Evolutionary conservation across 1,140 invertebrate species (phyloP).

Genomic region (Drosophila kurseongensis): DNA sequence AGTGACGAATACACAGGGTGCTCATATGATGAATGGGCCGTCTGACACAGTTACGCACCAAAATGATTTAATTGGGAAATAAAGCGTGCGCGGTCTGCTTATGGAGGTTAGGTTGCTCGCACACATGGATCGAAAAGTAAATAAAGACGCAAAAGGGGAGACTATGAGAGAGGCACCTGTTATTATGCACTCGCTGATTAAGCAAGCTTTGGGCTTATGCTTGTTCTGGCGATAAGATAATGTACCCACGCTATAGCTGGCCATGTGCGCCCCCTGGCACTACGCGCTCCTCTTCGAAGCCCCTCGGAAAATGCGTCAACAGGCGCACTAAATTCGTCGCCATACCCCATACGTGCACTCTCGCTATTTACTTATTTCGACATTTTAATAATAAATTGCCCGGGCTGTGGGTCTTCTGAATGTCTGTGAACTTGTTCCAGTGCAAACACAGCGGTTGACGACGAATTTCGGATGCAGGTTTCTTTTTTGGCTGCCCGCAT

Average conservation of each 20-base stretch:
- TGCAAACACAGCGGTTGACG: conserved; percentile 37
- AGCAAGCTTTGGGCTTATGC: conserved; percentile 37
- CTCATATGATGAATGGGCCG: conserved; percentile 27
- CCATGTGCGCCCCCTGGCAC: conserved; percentile 33
- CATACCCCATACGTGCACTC: conserved; percentile 47
- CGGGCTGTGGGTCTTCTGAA: conserved; percentile 31
- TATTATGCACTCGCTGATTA: conserved; percentile 41
- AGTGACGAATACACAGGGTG: conserved; percentile 8
- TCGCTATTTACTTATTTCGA: conserved; percentile 68
- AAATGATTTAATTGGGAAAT: conserved; percentile 53
- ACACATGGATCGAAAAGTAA: conserved; percentile 17
- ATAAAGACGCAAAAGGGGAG: conserved; percentile 23
- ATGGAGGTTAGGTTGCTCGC: conserved; percentile 38
- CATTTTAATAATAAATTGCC: conserved; percentile 72
- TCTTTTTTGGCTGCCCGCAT: conserved; percentile 32
- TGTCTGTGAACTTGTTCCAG: conserved; percentile 62
- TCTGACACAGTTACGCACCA: conserved; percentile 58
- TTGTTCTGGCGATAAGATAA: conserved; percentile 46
- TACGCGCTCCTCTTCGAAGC: not conserved
- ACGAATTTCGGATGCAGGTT: conserved; percentile 53
- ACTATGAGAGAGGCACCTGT: conserved; percentile 21
- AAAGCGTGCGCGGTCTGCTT: conserved; percentile 15
- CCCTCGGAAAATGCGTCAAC: conserved; percentile 63
- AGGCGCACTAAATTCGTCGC: conserved; percentile 34
- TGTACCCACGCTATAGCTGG: conserved; percentile 5